Evolutionary conservation across 2,113 vertebrate species (phyloP), one percentile per base, ranked within the genome.

Genomic region (Hystrix cristata): DNA sequence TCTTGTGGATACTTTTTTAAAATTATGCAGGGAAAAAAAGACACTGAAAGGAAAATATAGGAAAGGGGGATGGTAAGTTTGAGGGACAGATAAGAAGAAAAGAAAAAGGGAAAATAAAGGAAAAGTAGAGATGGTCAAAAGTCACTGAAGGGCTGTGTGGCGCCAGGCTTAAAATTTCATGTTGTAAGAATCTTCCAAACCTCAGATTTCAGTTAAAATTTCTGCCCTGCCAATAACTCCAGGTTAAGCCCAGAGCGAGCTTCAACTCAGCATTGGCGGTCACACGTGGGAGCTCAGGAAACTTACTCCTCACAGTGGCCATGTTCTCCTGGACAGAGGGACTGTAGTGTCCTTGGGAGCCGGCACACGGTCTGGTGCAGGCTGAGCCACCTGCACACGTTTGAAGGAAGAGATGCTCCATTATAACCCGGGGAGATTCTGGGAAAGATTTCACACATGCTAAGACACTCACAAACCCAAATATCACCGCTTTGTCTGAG

Each of bases 11-110:
- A 88, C 15, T 15, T 81, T 95, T 69, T 57, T 85, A 29, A 29
- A 87, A 96, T 53, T 95, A 83, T 48, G 6, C 78, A 25, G 53
- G 10, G 93, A 89, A 86, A 59, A 85, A 53, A 93, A 79, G 14
- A 74, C 53, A 34, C 23, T 62, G 38, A 87, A 67, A 57, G 19
- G 2, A 72, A 69, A 21, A 48, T 8, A 6, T 1, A 21, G 13
- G 5, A 64, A 51, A 43, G 15, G n/a, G 23, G 9, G 6, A 31
- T 16, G 12, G 0, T 84, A 55, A 43, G 25, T 51, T 13, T 65
- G 9, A n/a, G 2, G 14, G 19, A 48, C 16, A 18, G 21, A 72
- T 16, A 31, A 7, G 0, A 21, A 72, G 7, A 11, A 11, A 57
- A 51, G 16, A 64, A 14, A 88, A 62, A 76, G 5, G 31, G 60